Evolutionary conservation across 2,797 vertebrate species (phyloP), one percentile per base, ranked within the genome.

Genomic region (Notolabrus celidotus): DNA sequence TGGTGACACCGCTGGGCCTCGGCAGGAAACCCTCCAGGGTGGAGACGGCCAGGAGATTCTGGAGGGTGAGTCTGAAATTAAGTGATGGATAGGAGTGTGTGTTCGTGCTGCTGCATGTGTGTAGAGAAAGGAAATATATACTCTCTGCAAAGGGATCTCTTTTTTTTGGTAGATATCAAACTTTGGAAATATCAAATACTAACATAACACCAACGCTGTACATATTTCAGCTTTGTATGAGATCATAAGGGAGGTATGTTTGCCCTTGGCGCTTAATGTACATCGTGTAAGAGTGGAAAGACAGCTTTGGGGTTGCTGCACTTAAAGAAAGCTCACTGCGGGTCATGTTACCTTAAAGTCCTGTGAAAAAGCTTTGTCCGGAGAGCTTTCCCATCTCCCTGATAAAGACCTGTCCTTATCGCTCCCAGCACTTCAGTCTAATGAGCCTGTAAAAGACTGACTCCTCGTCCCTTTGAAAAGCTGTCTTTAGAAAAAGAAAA

Each of bases 41-140:
- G 83, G 94, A 94, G 88, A 95, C 90, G 11, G 90, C 97, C 20
- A 97, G 95, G 89, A 95, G 90, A 59, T 82, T 96, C 55, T 97
- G 94, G 94, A 96, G 91, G 97, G 98, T 99, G 93, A 97, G 96
- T 88, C 31, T 0, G 7, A 51, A 52, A 71, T 22, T 34, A 25
- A 50, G 16, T 22, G 71, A 65, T 51, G 52, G 66, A 51, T 23
- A 20, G 17, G 46, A 45, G 59, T 50, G 38, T 62, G 46, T 64
- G 45, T 58, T 27, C 14, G 16, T 10, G 23, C 10, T 20, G 47
- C 41, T 45, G 55, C 15, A 27, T 31, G 31, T 27, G 7, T 3
- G 36, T 15, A 9, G 31, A 1, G 17, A 41, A n/a, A 8, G 17
- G 16, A 41, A 31, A 31, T 7, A 7, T 31, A 1, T 31, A 4